Base-by-base conservation (phyloP, 2,888 invertebrate genomes). In the Eumerus sabulonum region DNA sequence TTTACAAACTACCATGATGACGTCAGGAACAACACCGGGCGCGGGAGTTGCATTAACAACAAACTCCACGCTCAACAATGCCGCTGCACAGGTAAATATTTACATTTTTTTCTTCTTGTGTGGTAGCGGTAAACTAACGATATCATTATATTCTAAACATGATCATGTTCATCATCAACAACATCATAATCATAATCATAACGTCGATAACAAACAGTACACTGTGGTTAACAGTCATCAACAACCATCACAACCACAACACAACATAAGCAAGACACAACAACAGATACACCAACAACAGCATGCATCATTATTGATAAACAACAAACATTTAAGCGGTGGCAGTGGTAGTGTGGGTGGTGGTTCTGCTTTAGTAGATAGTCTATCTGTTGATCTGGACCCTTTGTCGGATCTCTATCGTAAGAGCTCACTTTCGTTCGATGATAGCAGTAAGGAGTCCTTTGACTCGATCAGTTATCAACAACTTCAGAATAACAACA, bases 381-480 rank as follows among this genome's bases (percentile, higher is more conserved):
- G 48, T 45, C 17, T 67, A 18, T 76, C 84, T 45, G 76, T 84
- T 53, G 85, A 85, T 82, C 62, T 84, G 79, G 87, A 88, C 68
- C 82, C 86, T 12, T 70, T 86, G 50, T 84, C 81, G 11, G 85
- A 84, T n/a, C 74, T 88, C 1, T 87, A 86, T 79, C 85, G 87
- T 53, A 87, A 87, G 54, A 85, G 84, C 62, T 85, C 86, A 16
- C 85, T 86, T 40, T 84, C 84, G 7, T 88, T 85, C 59, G 86
- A 87, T 76, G 89, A 87, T 81, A 86, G 86, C 83, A 88, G 88
- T 51, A 87, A 86, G 53, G 87, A 88, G 81, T 86, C 88, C 48
- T 88, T 88, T 50, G 89, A 88, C 82, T 87, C 88, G 9, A 88
- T 89, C 64, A 87, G 86, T 51, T 88, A 86, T 82, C 86, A 85